Conservation (phyloP, 2,888 invertebrate genomes). For the Lypha dubia region DNA sequence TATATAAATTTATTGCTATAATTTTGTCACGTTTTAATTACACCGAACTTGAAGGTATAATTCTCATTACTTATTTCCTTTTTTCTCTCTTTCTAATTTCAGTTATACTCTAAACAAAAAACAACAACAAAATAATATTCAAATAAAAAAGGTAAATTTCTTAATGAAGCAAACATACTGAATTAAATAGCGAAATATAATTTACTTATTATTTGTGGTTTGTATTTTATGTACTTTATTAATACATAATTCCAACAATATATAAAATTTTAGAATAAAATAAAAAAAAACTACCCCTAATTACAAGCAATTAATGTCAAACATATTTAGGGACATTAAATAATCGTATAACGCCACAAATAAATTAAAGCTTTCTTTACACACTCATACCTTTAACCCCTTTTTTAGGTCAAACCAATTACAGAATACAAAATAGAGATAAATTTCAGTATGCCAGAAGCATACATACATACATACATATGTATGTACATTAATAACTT, state of each 20-base stretch:
- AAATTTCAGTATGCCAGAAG: neutral
- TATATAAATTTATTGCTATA: neutral
- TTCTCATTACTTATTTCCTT: neutral
- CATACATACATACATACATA: neutral
- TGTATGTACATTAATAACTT: too few species aligned
- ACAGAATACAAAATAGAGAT: neutral
- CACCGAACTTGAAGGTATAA: neutral
- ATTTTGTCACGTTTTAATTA: neutral
- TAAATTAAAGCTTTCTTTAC: neutral
- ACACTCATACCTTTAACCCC: slow-evolving; percentile 36
- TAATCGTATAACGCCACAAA: neutral
- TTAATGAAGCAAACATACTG: neutral
- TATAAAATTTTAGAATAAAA: slow-evolving; percentile 25
- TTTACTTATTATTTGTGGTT: slow-evolving; percentile 10
- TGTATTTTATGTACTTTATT: slow-evolving; percentile 13
- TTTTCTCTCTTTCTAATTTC: slow-evolving; percentile 9
- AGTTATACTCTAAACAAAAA: slow-evolving; percentile 33
- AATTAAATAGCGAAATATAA: neutral
- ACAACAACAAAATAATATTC: neutral
- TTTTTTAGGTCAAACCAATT: slow-evolving; percentile 8
- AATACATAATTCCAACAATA: slow-evolving; percentile 16
- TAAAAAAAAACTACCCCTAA: slow-evolving; percentile 75
- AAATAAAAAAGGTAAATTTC: slow-evolving; percentile 8
- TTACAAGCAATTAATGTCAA: slow-evolving; percentile 81
- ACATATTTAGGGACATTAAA: slow-evolving; percentile 76